Evolutionary conservation across 2,113 vertebrate species (phyloP).

Genomic region (Myodes glareolus): DNA sequence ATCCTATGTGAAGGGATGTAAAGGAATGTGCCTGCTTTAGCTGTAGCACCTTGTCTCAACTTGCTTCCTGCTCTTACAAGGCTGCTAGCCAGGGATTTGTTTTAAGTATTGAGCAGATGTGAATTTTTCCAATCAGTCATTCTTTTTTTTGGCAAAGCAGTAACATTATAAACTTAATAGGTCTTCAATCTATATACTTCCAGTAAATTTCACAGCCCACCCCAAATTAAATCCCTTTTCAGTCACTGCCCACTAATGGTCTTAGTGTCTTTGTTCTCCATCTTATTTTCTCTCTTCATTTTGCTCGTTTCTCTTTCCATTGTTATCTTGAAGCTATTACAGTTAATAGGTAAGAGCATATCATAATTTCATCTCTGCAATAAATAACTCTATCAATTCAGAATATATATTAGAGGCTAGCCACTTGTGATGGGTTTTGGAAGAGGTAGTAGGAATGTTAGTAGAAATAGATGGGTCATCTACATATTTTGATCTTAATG

Average conservation of each 20-base stretch:
- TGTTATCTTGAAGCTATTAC: not conserved
- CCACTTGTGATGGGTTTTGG: not conserved
- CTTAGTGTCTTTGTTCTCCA: not conserved
- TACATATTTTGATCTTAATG: not conserved
- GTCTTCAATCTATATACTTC: slow-evolving; percentile 47
- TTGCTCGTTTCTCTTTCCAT: not conserved
- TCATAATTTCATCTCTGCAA: slow-evolving; percentile 8
- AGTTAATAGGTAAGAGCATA: not conserved
- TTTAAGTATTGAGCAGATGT: slow-evolving; percentile 42
- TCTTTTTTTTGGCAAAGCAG: not conserved
- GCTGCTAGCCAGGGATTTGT: not conserved
- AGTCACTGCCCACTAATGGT: not conserved
- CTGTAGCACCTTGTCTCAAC: slow-evolving; percentile 5
- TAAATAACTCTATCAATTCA: not conserved
- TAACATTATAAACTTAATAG: slow-evolving; percentile 42
- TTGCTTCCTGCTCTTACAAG: slow-evolving; percentile 47
- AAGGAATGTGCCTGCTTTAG: slow-evolving; percentile 21
- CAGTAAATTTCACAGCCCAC: slow-evolving; percentile 39
- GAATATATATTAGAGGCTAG: slow-evolving; percentile 5
- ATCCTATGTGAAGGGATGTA: not conserved
- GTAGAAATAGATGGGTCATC: not conserved
- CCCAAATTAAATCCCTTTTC: not conserved
- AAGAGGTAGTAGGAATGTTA: not conserved
- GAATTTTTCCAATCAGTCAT: slow-evolving; percentile 4
- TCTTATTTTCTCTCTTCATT: not conserved